A percentile compares a stretch with the other conserved stretches of the same genome.
Conservation (phyloP, 2,888 invertebrate species). For the Conops quadrifasciatus region DNA sequence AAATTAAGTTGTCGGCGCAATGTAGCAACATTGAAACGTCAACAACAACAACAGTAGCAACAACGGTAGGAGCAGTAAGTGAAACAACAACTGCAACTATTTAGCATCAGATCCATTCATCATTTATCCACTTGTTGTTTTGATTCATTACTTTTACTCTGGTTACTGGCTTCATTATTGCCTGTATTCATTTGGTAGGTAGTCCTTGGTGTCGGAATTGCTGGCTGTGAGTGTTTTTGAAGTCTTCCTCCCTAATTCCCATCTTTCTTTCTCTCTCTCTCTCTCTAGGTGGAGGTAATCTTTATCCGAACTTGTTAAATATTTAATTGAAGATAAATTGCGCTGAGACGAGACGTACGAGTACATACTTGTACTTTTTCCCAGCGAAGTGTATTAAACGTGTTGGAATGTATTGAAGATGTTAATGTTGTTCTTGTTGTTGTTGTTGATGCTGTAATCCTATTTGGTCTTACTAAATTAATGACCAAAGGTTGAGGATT, state of each 20-base stretch:
- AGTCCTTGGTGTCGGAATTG: neutral
- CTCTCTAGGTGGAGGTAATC: slow-evolving; percentile 10
- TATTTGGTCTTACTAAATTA: neutral
- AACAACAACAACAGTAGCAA: slow-evolving; percentile 14
- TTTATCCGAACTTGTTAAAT: slow-evolving; percentile 30
- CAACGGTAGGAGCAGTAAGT: neutral
- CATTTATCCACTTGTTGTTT: too few relatives aligned
- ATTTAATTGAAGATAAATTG: slow-evolving; percentile 32
- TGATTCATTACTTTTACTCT: neutral
- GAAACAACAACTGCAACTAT: neutral
- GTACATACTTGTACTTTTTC: too few relatives aligned
- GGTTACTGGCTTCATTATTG: slow-evolving; percentile 28
- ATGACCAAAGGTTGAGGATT: neutral
- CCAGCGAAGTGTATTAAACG: neutral
- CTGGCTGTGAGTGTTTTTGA: too few relatives aligned
- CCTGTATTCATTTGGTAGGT: neutral
- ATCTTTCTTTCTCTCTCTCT: neutral
- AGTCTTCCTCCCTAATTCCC: too few relatives aligned
- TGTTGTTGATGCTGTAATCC: slow-evolving; percentile 12
- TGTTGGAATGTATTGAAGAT: slow-evolving; percentile 10
- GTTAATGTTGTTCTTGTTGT: slow-evolving; percentile 7
- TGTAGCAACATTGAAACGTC: neutral
- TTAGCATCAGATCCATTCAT: too few relatives aligned
- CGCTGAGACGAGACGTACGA: neutral
- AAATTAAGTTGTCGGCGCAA: slow-evolving; percentile 24